Percentiles rank a stretch among this genome's conserved stretches.
Conservation (phyloP, 2,113 vertebrate species). For the pig (Sus scrofa) region DNA sequence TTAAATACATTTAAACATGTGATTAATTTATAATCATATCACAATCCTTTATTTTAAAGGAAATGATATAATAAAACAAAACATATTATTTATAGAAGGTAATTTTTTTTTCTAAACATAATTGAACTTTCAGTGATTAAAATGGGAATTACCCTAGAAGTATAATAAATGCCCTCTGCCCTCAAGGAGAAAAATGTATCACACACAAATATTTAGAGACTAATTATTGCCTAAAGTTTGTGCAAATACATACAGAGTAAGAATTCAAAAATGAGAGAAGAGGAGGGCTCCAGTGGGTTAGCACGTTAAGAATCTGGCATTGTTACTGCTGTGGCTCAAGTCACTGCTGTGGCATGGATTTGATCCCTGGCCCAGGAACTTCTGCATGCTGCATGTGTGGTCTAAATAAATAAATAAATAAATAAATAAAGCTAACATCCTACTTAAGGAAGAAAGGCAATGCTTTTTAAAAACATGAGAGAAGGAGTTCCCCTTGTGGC, state of each 20-base stretch:
- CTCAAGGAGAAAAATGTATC: background rate
- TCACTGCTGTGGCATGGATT: no score
- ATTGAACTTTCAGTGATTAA: constrained; percentile 9
- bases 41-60: constrained; percentile 54
- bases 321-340: no score
- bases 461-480: no score
- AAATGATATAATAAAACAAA: constrained; percentile 37
- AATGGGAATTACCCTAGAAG: background rate
- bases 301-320: no score
- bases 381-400: no score
- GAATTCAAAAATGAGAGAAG: background rate
- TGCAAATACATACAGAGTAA: background rate
- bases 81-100: background rate
- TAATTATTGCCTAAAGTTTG: constrained; percentile 10
- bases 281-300: background rate
- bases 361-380: no score
- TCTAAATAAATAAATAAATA: no score
- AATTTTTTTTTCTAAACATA: constrained; percentile 19
- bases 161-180: background rate
- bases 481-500: no score
- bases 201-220: background rate
- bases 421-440: no score
- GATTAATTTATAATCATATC: constrained; percentile 30
- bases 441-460: no score
- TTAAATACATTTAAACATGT: constrained; percentile 60